Evolutionary conservation across 2,888 invertebrate genomes (phyloP).

Genomic region (Coelopa pilipes): DNA sequence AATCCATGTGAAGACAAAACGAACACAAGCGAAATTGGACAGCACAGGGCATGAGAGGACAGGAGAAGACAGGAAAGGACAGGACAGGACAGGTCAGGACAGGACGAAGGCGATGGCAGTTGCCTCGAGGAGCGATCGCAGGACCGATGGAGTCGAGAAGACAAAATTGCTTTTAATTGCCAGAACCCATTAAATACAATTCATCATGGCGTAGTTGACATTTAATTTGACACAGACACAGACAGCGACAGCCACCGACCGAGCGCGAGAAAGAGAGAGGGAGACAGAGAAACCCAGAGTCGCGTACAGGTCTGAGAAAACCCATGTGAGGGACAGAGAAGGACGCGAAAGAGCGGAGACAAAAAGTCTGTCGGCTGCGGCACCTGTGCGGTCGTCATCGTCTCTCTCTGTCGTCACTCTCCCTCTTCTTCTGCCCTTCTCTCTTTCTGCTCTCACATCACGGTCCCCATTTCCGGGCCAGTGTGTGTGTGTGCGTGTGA

Average conservation of each 20-base stretch:
- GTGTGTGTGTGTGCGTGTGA: background rate
- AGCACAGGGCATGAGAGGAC: too few relatives aligned
- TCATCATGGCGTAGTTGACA: slow-evolving; percentile 37
- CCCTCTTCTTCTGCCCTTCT: too few relatives aligned
- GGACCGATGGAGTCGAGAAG: slow-evolving; percentile 8
- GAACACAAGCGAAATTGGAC: background rate
- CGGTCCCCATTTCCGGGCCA: too few relatives aligned
- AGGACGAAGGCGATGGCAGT: too few relatives aligned
- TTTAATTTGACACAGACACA: slow-evolving; percentile 31
- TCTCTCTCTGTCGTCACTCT: too few relatives aligned
- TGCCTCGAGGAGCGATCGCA: too few relatives aligned
- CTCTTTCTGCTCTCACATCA: too few relatives aligned
- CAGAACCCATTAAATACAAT: slow-evolving; percentile 36
- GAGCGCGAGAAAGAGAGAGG: background rate
- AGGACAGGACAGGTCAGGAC: too few relatives aligned
- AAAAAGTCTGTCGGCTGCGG: slow-evolving; percentile 2
- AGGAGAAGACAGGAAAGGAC: too few relatives aligned
- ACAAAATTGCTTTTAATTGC: slow-evolving; percentile 37
- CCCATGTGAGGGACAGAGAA: background rate
- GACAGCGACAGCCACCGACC: background rate
- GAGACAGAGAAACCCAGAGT: too few relatives aligned
- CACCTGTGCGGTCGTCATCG: background rate
- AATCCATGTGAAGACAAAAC: background rate
- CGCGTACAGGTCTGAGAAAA: background rate
- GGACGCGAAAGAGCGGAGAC: background rate